Percentiles rank a stretch among this genome's conserved stretches.
Evolutionary conservation across 2,888 invertebrate genomes (phyloP).

Genomic region (Andrena trimmerana): DNA sequence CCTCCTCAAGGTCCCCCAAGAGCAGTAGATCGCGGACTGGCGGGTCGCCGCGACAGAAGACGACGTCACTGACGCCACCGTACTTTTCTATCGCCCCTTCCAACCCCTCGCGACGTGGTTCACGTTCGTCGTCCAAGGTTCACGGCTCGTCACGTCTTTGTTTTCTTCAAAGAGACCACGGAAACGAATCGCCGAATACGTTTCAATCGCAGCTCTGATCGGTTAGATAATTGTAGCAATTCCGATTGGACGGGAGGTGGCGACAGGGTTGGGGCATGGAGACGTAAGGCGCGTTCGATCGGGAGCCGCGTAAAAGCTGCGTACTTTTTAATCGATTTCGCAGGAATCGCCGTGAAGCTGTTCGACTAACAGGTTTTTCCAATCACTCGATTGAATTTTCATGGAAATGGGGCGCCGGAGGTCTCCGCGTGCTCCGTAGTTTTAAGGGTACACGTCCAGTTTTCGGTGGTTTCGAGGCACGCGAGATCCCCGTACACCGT

Average conservation of each 20-base stretch:
- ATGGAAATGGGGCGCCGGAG: neutral
- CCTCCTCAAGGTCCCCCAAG: slow-evolving; percentile 81
- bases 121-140: neutral
- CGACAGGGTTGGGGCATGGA: neutral
- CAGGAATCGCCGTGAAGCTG: neutral
- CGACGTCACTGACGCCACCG: neutral
- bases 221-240: neutral
- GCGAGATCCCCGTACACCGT: neutral
- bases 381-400: neutral
- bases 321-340: slow-evolving; percentile 28
- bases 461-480: neutral
- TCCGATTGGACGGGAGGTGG: neutral
- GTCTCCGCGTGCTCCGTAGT: neutral
- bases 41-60: no score
- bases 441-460: neutral
- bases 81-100: slow-evolving; percentile 2
- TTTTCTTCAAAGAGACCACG: neutral
- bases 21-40: slow-evolving; percentile 66
- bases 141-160: neutral
- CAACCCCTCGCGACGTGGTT: slow-evolving; percentile 1
- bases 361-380: neutral
- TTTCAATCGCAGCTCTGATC: neutral
- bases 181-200: neutral
- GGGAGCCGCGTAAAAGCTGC: neutral
- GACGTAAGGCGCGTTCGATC: neutral